Base-by-base conservation (phyloP, 1,140 invertebrate genomes). In the Drosophila ercepeae region DNA sequence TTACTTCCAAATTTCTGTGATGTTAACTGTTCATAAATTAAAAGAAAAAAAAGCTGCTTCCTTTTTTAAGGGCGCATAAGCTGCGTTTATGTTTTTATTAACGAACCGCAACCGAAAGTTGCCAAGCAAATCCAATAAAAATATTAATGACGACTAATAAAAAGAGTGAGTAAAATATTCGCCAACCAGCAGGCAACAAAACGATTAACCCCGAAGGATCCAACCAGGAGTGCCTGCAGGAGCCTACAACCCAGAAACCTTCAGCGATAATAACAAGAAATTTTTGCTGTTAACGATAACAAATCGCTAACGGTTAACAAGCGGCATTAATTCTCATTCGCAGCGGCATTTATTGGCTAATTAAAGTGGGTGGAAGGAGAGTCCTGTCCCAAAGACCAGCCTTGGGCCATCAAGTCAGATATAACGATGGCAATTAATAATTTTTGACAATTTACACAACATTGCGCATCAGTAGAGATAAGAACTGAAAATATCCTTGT, bases 391-490 rank as follows among this genome's bases (percentile, higher is more conserved):
- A 52, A 46, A 27, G 42, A 29, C 23, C 73, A 60, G 46, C 55
- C 54, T 18, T 23, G 44, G 67, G 49, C 45, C 16, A 73, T 60
- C 46, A 50, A 58, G 21, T 29, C 59, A 41, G 44, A 8, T 63
- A 64, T 84, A 81, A 89, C 82, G 76, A 60, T 55, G 67, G 63
- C 86, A 89, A 89, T 89, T 89, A 89, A 89, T 89, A 89, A 84
- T 89, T 89, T 68, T 86, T 89, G 86, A 89, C 86, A 89, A 86
- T 89, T 89, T 82, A 84, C 86, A 89, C 86, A 89, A 86, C 77
- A 86, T 89, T 89, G 46, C 45, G 64, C 49, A 49, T 19, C 46
- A 57, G 16, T 23, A 14, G 45, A 51, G 61, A 52, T 50, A 65
- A 73, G 79, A 60, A 65, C 61, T 55, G 55, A 13, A 18, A 16